These are phyloP conservation scores for Siniperca undulata DNA, from an alignment of 2,797 vertebrate species.

Conservation along the genomic window DNA sequence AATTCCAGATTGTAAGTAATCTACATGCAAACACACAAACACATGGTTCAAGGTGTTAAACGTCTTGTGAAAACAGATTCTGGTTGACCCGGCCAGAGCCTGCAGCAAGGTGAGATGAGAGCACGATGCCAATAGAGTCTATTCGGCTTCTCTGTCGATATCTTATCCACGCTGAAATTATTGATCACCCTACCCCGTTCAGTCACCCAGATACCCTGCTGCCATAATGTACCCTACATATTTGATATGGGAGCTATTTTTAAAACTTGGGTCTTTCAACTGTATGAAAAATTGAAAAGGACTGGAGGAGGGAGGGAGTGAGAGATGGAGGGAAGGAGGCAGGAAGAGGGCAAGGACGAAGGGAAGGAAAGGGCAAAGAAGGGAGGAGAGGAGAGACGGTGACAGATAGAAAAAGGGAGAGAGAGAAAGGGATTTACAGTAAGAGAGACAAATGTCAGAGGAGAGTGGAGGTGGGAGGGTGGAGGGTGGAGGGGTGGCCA, in stretches of 20 bases:
- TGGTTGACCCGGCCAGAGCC: constrained; percentile 21
- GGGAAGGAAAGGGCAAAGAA: constrained; percentile 32
- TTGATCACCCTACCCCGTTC: constrained; percentile 73
- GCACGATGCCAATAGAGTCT: constrained; percentile 27
- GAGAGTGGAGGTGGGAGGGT: constrained; percentile 34
- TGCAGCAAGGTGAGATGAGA: constrained; percentile 28
- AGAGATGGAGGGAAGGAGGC: constrained; percentile 44
- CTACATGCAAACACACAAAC: neutral
- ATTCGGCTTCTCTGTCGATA: constrained; percentile 58
- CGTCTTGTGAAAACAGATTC: constrained; percentile 37
- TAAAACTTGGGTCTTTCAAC: constrained; percentile 85
- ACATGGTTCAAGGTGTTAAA: constrained; percentile 32
- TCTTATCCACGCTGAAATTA: constrained; percentile 73
- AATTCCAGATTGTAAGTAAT: neutral
- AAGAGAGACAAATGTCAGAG: constrained; percentile 74
- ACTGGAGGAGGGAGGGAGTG: constrained; percentile 50
- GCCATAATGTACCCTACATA: constrained; percentile 86
- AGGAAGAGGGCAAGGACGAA: constrained; percentile 25
- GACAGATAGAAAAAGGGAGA: constrained; percentile 21
- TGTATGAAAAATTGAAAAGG: constrained; percentile 87
- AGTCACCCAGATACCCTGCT: constrained; percentile 66
- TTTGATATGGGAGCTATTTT: constrained; percentile 89
- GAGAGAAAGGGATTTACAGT: constrained; percentile 60
- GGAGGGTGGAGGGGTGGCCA: constrained; percentile 35
- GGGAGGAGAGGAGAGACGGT: constrained; percentile 43